Base-by-base conservation (phyloP, 2,113 vertebrate species). In the Ascaphus truei region DNA sequence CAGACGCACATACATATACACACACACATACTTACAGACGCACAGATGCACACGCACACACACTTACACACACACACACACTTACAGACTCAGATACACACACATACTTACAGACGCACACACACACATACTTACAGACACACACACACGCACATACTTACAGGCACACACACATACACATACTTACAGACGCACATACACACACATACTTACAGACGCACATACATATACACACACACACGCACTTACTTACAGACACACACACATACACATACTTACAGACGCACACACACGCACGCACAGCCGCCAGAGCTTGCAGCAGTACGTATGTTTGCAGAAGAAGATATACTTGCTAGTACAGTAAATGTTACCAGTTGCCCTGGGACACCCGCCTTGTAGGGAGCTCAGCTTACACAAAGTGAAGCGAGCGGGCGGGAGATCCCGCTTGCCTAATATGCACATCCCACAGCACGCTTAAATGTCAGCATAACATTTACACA, bases 311-410 rank as follows among this genome's bases (percentile, higher is more conserved):
- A 3, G n/a, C n/a, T n/a, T 23, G 18, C 47, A 15, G 25, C 12
- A 47, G 20, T 22, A 52, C 15, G 41, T 18, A 22, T 50, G 26
- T 50, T 48, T 34, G 26, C 43, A 34, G 23, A 36, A 34, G 43
- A 45, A 18, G 45, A 64, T 37, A 29, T 20, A 23, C 43, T 50
- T 36, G 23, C 47, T 12, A 51, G 30, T 26, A 37, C 47, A 64
- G 48, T 52, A 64, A 64, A 64, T 64, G 62, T 64, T 64, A 64
- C 22, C 62, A 26, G 11, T 64, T 26, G 48, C 62, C 62, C 23
- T 39, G 62, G 62, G 62, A 52, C 3, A 52, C 4, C 18, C 23
- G 29, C 16, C 16, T 13, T 30, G 6, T 18, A 47, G 3, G 16
- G 43, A 47, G 43, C 20, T 47, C 23, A 47, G 16, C n/a, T n/a